Evolutionary conservation across 2,888 invertebrate genomes (phyloP), one percentile per base, ranked within the genome.

Genomic region (Steinernema hermaphroditum): DNA sequence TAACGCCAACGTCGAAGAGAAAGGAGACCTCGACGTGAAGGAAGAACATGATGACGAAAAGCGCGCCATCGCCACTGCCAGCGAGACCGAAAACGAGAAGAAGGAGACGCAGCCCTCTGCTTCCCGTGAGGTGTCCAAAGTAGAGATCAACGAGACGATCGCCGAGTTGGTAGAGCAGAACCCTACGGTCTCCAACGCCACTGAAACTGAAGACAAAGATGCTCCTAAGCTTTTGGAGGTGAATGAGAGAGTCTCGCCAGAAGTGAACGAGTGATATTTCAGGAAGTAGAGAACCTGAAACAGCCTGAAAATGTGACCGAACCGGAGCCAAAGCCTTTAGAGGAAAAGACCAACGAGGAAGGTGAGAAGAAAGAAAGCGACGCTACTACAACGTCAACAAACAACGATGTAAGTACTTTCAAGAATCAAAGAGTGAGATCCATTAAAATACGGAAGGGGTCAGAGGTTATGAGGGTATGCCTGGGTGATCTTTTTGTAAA

Each of bases 191-290:
- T 19, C 22, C 12, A 50, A 50, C 24, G 50, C 50, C 27, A 32
- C 62, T 6, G 6, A n/a, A n/a, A 16, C 32, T 12, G 62, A 62
- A 16, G n/a, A 62, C 16, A 32, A 32, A 22, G 32, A 62, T 27
- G 29, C 62, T 62, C 62, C 62, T 1, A 62, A 32, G 62, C 29
- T 62, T n/a, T n/a, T 62, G 6, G 62, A 62, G 50, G 50, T 50
- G 24, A 14, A 19, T 46, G n/a, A n/a, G n/a, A n/a, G n/a, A n/a
- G n/a, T n/a, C n/a, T n/a, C n/a, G n/a, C n/a, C n/a, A n/a, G n/a
- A n/a, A n/a, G n/a, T n/a, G n/a, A n/a, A n/a, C n/a, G n/a, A n/a
- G n/a, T n/a, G n/a, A n/a, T n/a, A n/a, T 50, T 50, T 22, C 50
- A 50, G 62, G 62, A 62, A 32, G 32, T 62, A 6, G 62, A 62